Percentiles rank a stretch among this genome's conserved stretches.
phyloP scores from a whole-genome alignment of 2,113 vertebrate species.

The Apistogramma diplotaenia region DNA sequence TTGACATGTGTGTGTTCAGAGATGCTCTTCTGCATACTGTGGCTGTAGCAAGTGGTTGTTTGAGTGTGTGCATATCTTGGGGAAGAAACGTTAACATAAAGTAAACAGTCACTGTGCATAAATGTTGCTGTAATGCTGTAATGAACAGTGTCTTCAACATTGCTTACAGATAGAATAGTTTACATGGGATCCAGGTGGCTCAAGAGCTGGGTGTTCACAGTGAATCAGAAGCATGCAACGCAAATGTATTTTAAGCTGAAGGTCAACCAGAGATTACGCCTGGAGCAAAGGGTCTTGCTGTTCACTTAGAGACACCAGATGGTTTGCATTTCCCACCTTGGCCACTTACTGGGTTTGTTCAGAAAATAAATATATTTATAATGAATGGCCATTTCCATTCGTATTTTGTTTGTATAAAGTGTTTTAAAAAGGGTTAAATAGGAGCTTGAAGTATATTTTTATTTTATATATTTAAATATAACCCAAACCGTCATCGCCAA shows the following conservation, averaged over 20 bases:
- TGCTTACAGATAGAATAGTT: too few relatives aligned
- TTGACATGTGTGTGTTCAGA: background rate
- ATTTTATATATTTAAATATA: background rate
- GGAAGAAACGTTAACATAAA: too few relatives aligned
- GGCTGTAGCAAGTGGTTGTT: background rate
- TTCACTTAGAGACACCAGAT: constrained; percentile 43
- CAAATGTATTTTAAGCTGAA: constrained; percentile 47
- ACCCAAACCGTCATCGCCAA: background rate
- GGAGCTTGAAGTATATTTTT: background rate
- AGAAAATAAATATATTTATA: background rate
- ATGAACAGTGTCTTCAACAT: background rate
- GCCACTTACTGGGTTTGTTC: background rate
- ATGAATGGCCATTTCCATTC: background rate
- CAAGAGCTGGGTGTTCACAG: constrained; percentile 2
- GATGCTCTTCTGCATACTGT: background rate
- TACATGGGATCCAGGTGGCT: constrained; percentile 53
- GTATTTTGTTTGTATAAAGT: background rate
- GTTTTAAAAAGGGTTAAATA: background rate
- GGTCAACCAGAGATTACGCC: constrained; percentile 39
- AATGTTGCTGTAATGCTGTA: background rate
- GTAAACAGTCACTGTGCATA: background rate
- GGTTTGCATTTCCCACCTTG: constrained; percentile 11
- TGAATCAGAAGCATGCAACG: constrained; percentile 24
- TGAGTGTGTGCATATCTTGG: too few relatives aligned
- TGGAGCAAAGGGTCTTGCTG: constrained; percentile 10